phyloP scores from a whole-genome alignment of 2,113 vertebrate species.

The Caranx ignobilis region DNA sequence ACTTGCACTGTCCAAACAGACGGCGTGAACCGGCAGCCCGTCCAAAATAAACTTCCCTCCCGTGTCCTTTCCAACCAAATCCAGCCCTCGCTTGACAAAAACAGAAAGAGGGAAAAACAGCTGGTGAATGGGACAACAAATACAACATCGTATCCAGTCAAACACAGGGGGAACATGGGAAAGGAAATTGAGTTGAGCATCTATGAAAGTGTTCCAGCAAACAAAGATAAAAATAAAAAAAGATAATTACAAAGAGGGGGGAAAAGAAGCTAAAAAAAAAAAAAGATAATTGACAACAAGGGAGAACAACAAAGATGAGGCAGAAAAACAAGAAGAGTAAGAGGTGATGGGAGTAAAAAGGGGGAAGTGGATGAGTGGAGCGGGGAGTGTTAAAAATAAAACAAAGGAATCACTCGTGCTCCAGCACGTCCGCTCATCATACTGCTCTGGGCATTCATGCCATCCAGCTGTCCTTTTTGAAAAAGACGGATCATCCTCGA shows the following conservation, averaged over 20 bases:
- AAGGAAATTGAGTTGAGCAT: slow-evolving; percentile 22
- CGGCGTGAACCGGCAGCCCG: slow-evolving; percentile 1
- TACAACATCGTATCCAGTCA: background rate
- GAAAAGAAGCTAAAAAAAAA: background rate
- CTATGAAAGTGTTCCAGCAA: background rate
- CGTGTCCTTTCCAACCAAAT: slow-evolving; percentile 21
- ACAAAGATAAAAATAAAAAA: slow-evolving; percentile 1
- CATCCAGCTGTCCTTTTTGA: slow-evolving; percentile 82
- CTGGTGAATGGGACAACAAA: background rate
- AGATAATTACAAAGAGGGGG: background rate
- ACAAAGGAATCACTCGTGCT: slow-evolving; percentile 77
- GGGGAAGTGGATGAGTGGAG: slow-evolving; percentile 50
- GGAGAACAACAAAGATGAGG: slow-evolving; percentile 16
- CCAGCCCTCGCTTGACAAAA: background rate
- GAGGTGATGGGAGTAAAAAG: slow-evolving; percentile 24
- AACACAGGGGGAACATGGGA: slow-evolving; percentile 14
- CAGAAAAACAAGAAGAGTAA: slow-evolving; percentile 25
- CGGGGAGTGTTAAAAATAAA: slow-evolving; percentile 82
- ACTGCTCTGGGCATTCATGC: slow-evolving; percentile 75
- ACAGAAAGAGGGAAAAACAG: background rate
- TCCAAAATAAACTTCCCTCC: slow-evolving; percentile 45
- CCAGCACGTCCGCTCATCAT: slow-evolving; percentile 75
- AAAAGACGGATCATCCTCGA: slow-evolving; percentile 65
- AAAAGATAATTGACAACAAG: slow-evolving; percentile 10
- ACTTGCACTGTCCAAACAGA: slow-evolving; percentile 67